Percentiles rank a stretch among this genome's conserved stretches.
Conservation (phyloP, 2,888 invertebrate species). For the Chelonus formosanus region DNA sequence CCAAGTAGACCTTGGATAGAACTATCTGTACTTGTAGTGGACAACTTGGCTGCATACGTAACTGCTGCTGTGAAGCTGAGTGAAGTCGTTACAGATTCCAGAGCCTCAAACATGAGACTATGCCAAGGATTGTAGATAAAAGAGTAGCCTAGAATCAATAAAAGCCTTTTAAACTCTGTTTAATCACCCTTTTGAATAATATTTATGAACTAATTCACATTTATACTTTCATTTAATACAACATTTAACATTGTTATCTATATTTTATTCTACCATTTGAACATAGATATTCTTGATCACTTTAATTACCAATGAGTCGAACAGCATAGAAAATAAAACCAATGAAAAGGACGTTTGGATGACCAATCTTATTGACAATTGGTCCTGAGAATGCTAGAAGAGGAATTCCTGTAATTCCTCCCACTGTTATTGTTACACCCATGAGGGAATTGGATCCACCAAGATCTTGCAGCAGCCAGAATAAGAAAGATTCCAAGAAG, state of each 20-base stretch:
- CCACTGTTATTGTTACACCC: conserved; percentile 83
- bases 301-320: conserved; percentile 71
- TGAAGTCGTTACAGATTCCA: conserved; percentile 80
- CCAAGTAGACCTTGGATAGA: conserved; percentile 80
- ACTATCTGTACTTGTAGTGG: conserved; percentile 77
- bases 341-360: conserved; percentile 80
- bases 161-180: not conserved
- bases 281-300: too few species aligned
- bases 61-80: conserved; percentile 81
- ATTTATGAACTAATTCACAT: too few species aligned
- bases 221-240: too few species aligned
- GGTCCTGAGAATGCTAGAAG: conserved; percentile 80
- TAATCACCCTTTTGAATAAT: conserved; percentile 31
- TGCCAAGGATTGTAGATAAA: conserved; percentile 80
- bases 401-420: conserved; percentile 79
- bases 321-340: conserved; percentile 81
- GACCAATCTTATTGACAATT: conserved; percentile 76
- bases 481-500: conserved; percentile 82
- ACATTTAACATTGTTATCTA: too few species aligned
- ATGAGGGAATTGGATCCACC: conserved; percentile 79
- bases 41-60: conserved; percentile 79
- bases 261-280: too few species aligned
- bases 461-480: conserved; percentile 81
- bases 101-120: conserved; percentile 78
- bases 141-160: conserved; percentile 71